Base-by-base conservation (phyloP, 2,113 vertebrate species). In the Salminus brasiliensis region DNA sequence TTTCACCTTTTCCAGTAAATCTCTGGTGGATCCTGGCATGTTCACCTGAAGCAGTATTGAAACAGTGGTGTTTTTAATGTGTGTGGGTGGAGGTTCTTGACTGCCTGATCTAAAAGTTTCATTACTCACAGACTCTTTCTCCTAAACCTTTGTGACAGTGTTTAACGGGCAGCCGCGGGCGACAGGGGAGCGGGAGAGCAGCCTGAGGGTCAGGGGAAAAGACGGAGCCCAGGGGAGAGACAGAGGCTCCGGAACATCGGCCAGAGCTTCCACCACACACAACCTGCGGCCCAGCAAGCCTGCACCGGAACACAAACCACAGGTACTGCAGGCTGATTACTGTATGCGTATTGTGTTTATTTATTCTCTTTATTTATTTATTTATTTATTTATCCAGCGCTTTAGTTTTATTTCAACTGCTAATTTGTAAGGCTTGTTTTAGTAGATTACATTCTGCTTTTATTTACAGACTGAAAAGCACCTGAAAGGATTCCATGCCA, bases 241-340 rank as follows among this genome's bases (percentile, higher is more conserved):
- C 87, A 94, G 90, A 90, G 87, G 89, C 5, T 90, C 84, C 27
- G 90, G 90, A 87, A 87, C 93, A 87, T 91, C 87, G 1, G 80
- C 91, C 79, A 95, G 93, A 91, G 93, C 93, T 88, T 92, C 92
- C 76, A 77, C 89, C 23, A 88, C 93, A 88, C 93, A 89, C 89
- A 92, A 91, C 89, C 92, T 93, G 55, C 79, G 93, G 88, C 92
- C 92, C 83, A 92, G 92, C 87, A 92, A 92, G 88, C 89, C 93
- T 88, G 93, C 93, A 92, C 94, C 94, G 94, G 95, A 96, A 88
- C 94, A 94, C 92, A 90, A 93, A 87, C 94, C 94, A 86, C 95
- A 95, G 94, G 95, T 84, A 63, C 32, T 36, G 32, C 18, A 10
- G 12, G 23, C 16, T 5, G n/a, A 32, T 16, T 18, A 11, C 68